These are phyloP conservation scores for Porites cylindrica DNA, from an alignment of 92 coral and sea anemone genomes.

Conservation along the genomic window DNA sequence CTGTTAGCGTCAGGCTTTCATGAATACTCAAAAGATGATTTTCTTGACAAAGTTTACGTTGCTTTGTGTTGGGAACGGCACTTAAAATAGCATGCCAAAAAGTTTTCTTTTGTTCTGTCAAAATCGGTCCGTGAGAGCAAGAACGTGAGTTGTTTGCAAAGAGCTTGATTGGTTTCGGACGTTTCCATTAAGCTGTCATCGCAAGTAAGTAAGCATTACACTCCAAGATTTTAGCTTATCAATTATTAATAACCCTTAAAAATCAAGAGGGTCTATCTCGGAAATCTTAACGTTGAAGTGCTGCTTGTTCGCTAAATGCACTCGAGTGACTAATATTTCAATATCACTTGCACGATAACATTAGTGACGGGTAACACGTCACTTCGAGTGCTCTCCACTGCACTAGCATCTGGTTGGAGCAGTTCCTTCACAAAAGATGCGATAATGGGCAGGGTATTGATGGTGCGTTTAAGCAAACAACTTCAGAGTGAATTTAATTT, in stretches of 20 bases:
- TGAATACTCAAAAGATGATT: background rate
- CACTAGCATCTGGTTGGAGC: conserved; percentile 1
- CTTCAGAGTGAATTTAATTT: conserved; percentile 78
- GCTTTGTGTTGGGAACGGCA: conserved; percentile 18
- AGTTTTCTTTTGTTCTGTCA: conserved; percentile 54
- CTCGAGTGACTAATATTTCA: background rate
- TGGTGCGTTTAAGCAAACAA: conserved; percentile 66
- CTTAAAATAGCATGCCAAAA: conserved; percentile 43
- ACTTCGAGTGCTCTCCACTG: background rate
- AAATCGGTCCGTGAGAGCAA: conserved; percentile 59
- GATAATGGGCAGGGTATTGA: conserved; percentile 31
- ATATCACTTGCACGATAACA: background rate
- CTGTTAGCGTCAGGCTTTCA: background rate
- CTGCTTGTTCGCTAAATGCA: background rate
- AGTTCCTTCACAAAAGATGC: conserved; percentile 10
- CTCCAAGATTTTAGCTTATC: conserved; percentile 47
- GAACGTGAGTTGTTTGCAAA: conserved; percentile 41
- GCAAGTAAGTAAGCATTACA: conserved; percentile 39
- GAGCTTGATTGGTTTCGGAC: conserved; percentile 55
- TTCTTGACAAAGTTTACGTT: conserved; percentile 11
- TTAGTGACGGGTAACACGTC: background rate
- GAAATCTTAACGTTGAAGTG: background rate
- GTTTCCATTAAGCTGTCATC: conserved; percentile 78
- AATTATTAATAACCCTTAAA: conserved; percentile 43
- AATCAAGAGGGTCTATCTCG: conserved; percentile 12